These are phyloP conservation scores for Ornithorhynchus anatinus DNA, from an alignment of 2,113 vertebrate species.

Conservation along the genomic window DNA sequence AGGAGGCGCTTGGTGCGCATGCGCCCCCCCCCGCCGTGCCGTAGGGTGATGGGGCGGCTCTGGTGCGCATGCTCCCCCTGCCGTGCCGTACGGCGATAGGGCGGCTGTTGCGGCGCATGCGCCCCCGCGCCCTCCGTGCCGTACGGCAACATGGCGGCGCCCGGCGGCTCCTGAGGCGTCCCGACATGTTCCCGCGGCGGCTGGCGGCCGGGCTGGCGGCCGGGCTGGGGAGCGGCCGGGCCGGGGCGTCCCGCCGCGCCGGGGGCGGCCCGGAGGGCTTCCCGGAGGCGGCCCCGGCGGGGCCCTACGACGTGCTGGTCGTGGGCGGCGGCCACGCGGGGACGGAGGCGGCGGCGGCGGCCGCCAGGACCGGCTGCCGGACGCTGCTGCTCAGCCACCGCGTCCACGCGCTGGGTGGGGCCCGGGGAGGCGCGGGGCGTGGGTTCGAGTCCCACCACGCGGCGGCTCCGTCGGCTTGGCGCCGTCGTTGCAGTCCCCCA, in stretches of 20 bases:
- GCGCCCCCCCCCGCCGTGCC: no score
- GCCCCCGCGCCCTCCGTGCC: no score
- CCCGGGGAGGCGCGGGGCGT: background rate
- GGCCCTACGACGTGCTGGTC: conserved; percentile 84
- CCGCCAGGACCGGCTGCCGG: conserved; percentile 81
- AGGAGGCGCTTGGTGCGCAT: no score
- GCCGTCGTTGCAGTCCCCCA: background rate
- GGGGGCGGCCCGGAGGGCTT: no score
- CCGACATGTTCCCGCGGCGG: no score
- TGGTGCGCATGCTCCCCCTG: no score
- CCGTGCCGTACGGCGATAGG: no score
- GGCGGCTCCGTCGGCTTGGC: background rate
- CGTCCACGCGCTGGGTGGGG: conserved; percentile 82
- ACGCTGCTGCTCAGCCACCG: conserved; percentile 90
- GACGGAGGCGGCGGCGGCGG: conserved; percentile 86
- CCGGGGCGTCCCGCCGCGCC: background rate
- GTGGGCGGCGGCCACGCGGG: conserved; percentile 93
- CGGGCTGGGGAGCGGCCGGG: background rate
- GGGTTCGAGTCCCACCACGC: background rate
- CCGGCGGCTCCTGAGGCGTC: no score
- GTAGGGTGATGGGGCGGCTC: no score
- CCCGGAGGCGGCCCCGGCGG: background rate
- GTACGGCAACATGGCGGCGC: no score
- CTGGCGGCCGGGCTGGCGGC: no score
- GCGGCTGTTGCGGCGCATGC: no score